Conservation (phyloP, 1,140 invertebrate genomes). For the Carposina sasakii region DNA sequence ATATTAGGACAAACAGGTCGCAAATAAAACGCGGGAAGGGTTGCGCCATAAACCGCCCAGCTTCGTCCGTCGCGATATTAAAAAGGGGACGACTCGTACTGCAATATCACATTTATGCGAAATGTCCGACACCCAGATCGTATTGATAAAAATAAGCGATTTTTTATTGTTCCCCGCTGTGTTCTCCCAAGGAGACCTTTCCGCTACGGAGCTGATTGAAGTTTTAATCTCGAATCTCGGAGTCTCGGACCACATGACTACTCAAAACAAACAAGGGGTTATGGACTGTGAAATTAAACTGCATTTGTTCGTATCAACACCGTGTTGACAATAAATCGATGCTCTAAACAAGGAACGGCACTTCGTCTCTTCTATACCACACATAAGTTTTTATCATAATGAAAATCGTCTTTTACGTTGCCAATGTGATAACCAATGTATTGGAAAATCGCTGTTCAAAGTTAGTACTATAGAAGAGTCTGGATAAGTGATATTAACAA, state of each 20-base stretch:
- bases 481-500: no score
- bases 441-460: slow-evolving; percentile 49
- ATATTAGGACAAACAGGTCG: slow-evolving; percentile 71
- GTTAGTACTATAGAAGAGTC: no score
- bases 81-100: slow-evolving; percentile 71
- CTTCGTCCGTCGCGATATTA: slow-evolving; percentile 68
- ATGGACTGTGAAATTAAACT: slow-evolving; percentile 2
- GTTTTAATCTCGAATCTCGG: slow-evolving; percentile 17
- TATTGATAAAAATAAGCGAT: slow-evolving; percentile 72
- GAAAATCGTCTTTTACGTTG: slow-evolving; percentile 49
- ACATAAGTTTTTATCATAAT: slow-evolving; percentile 48
- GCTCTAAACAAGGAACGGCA: slow-evolving; percentile 9
- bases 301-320: background rate
- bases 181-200: slow-evolving; percentile 28
- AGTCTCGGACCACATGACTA: background rate
- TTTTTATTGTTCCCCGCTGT: slow-evolving; percentile 64
- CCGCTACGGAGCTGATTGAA: slow-evolving; percentile 22
- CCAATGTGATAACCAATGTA: slow-evolving; percentile 42
- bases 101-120: slow-evolving; percentile 73
- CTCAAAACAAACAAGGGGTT: background rate
- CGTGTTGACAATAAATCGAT: slow-evolving; percentile 6
- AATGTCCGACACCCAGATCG: slow-evolving; percentile 70
- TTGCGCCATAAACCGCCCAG: slow-evolving; percentile 67
- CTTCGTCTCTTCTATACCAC: slow-evolving; percentile 28
- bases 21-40: slow-evolving; percentile 69